Evolutionary conservation across 2,113 vertebrate genomes (phyloP), one percentile per base, ranked within the genome.

Genomic region (Zeus faber): DNA sequence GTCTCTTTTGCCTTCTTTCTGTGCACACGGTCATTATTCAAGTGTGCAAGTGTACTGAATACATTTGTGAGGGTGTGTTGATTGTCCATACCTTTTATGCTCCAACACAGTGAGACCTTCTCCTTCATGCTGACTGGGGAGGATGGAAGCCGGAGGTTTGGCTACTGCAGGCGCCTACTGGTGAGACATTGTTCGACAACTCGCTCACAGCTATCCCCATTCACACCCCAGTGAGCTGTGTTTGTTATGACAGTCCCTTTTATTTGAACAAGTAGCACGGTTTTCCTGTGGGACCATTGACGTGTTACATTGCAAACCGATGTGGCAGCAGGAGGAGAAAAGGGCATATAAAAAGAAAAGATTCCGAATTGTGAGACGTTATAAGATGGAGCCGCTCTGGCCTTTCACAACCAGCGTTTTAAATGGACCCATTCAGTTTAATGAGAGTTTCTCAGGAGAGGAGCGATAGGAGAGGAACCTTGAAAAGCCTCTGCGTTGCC

Each of bases 61-160:
- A n/a, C n/a, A n/a, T n/a, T n/a, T n/a, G n/a, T n/a, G n/a, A n/a
- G n/a, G 1, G 40, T 55, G 18, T 53, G 51, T 52, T 10, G 60
- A 10, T 49, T 58, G 45, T 60, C 22, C 54, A 3, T 27, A 41
- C 21, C 31, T 20, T 69, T 49, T 67, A 20, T 58, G 64, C 68
- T 82, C 78, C 79, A 17, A 88, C 78, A 26, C 86, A 99, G 97
- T 62, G 97, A 99, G 84, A 99, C 96, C 43, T 99, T 99, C 85
- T 99, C 97, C 70, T 99, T 99, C 80, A 98, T 99, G 96, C 87
- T 99, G 84, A 99, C 97, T 18, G 95, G 96, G 62, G 96, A 98
- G 84, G 95, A 99, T 7, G 97, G 95, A 62, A 98, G 97, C 85
- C 89, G 97, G 60, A 88, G 96, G 59, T 99, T 98, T 54, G 97